Percentiles rank a stretch among this genome's conserved stretches.
Conservation (phyloP, 2,888 invertebrate species). For the Apotomis turbidana region DNA sequence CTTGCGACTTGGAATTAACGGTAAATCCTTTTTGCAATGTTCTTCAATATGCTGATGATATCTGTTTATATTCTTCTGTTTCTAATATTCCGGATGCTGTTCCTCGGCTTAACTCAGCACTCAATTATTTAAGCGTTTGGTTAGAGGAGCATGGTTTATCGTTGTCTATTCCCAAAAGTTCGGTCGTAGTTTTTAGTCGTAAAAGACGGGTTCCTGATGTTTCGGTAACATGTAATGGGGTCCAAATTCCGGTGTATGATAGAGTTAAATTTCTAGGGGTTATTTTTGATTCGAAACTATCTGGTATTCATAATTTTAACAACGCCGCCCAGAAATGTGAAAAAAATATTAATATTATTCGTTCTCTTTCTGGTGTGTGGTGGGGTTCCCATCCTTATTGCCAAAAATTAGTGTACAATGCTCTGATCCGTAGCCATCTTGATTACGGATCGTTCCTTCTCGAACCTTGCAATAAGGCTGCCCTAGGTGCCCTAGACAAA, state of each 20-base stretch:
- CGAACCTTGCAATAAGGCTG: no score
- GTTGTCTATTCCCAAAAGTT: constrained; percentile 42
- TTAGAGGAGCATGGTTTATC: constrained; percentile 40
- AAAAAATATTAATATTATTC: constrained; percentile 40
- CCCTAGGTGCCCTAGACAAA: no score
- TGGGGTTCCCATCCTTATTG: no score
- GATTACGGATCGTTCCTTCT: no score
- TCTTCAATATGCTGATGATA: constrained; percentile 50
- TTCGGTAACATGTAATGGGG: background rate
- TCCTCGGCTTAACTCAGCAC: constrained; percentile 12
- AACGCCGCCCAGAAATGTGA: constrained; percentile 43
- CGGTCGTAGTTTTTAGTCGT: constrained; percentile 41
- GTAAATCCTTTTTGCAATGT: constrained; percentile 39
- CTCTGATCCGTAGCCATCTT: no score
- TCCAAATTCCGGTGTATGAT: background rate
- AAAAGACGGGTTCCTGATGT: constrained; percentile 37
- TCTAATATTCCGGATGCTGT: background rate
- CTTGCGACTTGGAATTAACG: constrained; percentile 41
- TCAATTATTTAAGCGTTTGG: constrained; percentile 23
- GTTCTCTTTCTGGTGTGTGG: constrained; percentile 34
- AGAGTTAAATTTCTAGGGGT: constrained; percentile 45
- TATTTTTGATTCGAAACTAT: constrained; percentile 41
- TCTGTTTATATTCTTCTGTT: constrained; percentile 41
- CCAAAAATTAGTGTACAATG: no score
- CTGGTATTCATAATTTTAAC: constrained; percentile 36